These are phyloP conservation scores for Caradrina clavipalpis DNA, from an alignment of 2,888 invertebrate genomes.

Conservation along the genomic window DNA sequence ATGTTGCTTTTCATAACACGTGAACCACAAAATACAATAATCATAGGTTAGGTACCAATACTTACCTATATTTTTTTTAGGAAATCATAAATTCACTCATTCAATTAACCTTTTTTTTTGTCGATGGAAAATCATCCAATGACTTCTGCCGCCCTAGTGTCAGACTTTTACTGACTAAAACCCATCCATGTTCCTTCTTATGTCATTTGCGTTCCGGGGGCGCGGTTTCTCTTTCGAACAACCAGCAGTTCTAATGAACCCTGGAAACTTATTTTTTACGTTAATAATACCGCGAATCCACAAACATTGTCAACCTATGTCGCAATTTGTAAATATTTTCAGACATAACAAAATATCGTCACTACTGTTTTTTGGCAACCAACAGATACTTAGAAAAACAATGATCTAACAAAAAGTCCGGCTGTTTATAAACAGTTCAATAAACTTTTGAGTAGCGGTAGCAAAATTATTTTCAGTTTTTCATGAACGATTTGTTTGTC, in stretches of 20 bases:
- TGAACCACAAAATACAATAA: not conserved
- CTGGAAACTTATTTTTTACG: not conserved
- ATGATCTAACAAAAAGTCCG: constrained; percentile 47
- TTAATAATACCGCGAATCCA: constrained; percentile 8
- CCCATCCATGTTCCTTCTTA: too few relatives aligned
- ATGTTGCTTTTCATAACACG: not conserved
- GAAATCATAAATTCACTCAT: too few relatives aligned
- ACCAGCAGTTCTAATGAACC: not conserved
- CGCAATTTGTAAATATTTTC: constrained; percentile 24
- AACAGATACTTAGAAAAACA: constrained; percentile 42
- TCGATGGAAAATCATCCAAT: too few relatives aligned
- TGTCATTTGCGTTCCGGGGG: too few relatives aligned
- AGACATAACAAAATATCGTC: constrained; percentile 28
- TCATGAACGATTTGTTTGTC: constrained; percentile 6
- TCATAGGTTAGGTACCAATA: too few relatives aligned
- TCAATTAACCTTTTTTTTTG: too few relatives aligned
- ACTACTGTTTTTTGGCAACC: constrained; percentile 50
- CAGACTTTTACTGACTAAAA: too few relatives aligned
- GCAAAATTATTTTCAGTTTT: constrained; percentile 5
- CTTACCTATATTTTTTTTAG: too few relatives aligned
- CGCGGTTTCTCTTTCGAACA: too few relatives aligned
- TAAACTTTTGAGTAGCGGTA: constrained; percentile 22
- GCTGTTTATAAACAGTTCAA: constrained; percentile 37
- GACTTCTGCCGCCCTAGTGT: too few relatives aligned
- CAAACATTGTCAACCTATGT: constrained; percentile 14